phyloP scores from a whole-genome alignment of 1,140 invertebrate genomes.

The Brachionus manjavacas region DNA sequence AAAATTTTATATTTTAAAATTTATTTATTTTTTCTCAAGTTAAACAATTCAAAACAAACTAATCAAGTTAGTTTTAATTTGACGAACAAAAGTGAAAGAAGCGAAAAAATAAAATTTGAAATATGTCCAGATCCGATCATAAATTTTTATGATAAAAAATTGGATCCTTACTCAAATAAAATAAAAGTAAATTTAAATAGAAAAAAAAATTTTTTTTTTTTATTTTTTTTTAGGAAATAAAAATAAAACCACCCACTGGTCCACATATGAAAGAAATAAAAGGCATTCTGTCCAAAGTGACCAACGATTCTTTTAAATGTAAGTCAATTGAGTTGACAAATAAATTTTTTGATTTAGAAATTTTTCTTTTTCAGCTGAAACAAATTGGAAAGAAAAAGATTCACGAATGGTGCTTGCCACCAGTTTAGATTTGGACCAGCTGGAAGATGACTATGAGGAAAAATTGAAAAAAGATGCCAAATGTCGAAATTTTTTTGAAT shows the following conservation, averaged over 20 bases:
- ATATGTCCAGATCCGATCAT: not conserved
- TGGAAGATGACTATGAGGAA: not conserved
- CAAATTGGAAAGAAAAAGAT: conserved; percentile 39
- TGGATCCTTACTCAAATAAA: not conserved
- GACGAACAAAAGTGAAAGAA: not conserved
- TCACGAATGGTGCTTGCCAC: not conserved
- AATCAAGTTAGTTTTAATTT: not conserved
- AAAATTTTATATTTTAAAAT: not conserved
- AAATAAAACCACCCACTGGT: not conserved
- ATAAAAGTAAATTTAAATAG: not conserved
- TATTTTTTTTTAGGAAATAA: not conserved
- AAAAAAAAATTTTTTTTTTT: not conserved
- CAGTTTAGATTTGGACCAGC: not conserved
- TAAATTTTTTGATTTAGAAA: not conserved
- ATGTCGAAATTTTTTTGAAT: not conserved
- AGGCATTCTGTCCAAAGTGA: not conserved
- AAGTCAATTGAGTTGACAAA: no score
- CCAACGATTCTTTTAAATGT: conserved; percentile 12
- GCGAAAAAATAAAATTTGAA: not conserved
- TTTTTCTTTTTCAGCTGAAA: not conserved
- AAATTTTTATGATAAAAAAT: conserved; percentile 25
- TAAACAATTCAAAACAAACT: not conserved
- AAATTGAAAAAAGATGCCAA: not conserved
- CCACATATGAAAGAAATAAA: conserved; percentile 14
- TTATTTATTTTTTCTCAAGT: not conserved